These are phyloP conservation scores for Platerodrilus igneus DNA, from an alignment of 2,888 invertebrate genomes.

Conservation along the genomic window DNA sequence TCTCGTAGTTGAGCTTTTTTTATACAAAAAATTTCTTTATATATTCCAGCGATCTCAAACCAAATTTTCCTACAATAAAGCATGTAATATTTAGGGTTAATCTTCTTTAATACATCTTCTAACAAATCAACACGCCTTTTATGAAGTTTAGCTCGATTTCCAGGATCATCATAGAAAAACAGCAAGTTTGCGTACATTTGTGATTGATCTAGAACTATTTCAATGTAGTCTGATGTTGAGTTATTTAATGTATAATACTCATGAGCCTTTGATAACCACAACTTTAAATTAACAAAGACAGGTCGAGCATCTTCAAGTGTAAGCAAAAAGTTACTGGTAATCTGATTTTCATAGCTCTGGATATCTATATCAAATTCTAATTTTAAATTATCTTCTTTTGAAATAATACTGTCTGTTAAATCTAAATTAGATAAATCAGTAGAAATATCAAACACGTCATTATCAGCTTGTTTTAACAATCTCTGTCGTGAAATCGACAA, in stretches of 20 bases:
- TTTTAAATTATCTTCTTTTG: conserved; percentile 52
- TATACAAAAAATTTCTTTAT: no score
- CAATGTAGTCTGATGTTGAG: conserved; percentile 83
- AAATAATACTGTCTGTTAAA: conserved; percentile 51
- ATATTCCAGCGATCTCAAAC: no score
- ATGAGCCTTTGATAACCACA: conserved; percentile 75
- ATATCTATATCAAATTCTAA: conserved; percentile 57
- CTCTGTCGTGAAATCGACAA: conserved; percentile 71
- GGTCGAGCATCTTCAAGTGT: conserved; percentile 78
- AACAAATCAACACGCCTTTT: no score
- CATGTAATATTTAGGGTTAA: no score
- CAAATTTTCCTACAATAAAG: no score
- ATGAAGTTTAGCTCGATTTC: conserved; percentile 80
- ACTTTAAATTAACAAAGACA: conserved; percentile 74
- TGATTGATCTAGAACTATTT: conserved; percentile 74
- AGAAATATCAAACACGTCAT: no score
- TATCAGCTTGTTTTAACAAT: conserved; percentile 58
- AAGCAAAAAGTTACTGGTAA: conserved; percentile 65
- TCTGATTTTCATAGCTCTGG: conserved; percentile 56
- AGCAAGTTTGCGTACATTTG: conserved; percentile 71
- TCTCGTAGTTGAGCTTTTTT: no score
- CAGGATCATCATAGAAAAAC: conserved; percentile 81
- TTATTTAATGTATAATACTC: conserved; percentile 79
- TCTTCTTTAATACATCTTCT: no score
- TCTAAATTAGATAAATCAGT: conserved; percentile 54